A percentile compares a stretch with the other conserved stretches of the same genome.
Evolutionary conservation across 2,113 vertebrate species (phyloP).

Genomic region (Mirza zaza): DNA sequence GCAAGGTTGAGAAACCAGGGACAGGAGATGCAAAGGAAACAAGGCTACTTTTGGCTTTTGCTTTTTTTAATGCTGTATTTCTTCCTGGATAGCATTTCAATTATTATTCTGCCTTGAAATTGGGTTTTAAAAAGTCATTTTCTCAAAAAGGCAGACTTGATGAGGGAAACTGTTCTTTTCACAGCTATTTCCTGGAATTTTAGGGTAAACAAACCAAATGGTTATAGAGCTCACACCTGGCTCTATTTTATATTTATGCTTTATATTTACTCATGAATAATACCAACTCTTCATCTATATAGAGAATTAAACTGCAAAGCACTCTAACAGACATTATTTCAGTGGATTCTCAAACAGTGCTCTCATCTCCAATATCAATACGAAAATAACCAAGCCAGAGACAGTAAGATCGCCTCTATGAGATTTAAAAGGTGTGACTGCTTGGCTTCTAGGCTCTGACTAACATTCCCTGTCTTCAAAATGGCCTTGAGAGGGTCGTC

Average conservation of each 20-base stretch:
- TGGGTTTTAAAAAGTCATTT: slow-evolving; percentile 61
- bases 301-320: slow-evolving; percentile 6
- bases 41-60: not conserved
- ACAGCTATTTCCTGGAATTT: not conserved
- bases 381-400: not conserved
- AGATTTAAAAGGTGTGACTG: not conserved
- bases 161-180: slow-evolving; percentile 29
- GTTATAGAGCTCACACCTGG: not conserved
- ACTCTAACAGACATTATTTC: not conserved
- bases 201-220: not conserved
- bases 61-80: not conserved
- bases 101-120: slow-evolving; percentile 38
- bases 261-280: not conserved
- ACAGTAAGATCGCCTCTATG: not conserved
- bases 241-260: not conserved
- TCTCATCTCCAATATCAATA: not conserved
- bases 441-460: not conserved
- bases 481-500: not conserved
- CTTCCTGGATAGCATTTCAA: not conserved
- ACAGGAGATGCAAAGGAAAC: not conserved
- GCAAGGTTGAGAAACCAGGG: rapidly evolving
- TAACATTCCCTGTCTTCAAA: slow-evolving; percentile 7
- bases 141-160: slow-evolving; percentile 17
- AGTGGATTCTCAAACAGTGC: not conserved
- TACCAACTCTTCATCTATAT: not conserved